Conservation (phyloP, 2,113 vertebrate genomes). For the Pangasianodon hypophthalmus region DNA sequence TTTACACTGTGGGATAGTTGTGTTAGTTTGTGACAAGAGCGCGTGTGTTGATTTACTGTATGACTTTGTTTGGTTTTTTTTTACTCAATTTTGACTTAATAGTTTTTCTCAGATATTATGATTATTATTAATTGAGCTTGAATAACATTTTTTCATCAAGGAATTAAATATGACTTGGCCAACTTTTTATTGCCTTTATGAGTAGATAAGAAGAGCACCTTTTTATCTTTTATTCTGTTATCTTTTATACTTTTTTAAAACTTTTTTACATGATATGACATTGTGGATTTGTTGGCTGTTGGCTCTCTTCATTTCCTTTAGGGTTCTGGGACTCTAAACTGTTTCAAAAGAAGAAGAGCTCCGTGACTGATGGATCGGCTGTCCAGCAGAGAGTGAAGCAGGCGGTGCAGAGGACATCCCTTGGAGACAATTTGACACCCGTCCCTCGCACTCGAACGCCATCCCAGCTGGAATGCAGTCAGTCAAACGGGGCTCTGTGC, state of each 20-base stretch:
- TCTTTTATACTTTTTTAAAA: background rate
- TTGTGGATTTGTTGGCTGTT: background rate
- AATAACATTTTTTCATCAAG: slow-evolving; percentile 4
- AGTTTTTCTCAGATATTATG: background rate
- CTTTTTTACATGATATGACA: too few relatives aligned
- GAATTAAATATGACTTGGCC: background rate
- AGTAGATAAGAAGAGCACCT: background rate
- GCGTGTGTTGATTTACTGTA: background rate
- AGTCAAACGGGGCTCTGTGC: slow-evolving; percentile 89
- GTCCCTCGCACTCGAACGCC: slow-evolving; percentile 83
- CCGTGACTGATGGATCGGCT: slow-evolving; percentile 62
- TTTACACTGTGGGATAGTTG: background rate
- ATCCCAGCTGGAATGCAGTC: slow-evolving; percentile 86
- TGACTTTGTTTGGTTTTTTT: background rate
- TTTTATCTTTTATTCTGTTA: background rate
- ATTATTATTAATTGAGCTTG: background rate
- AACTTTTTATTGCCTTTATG: background rate
- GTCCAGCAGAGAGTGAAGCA: slow-evolving; percentile 60
- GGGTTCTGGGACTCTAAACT: slow-evolving; percentile 86
- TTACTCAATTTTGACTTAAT: slow-evolving; percentile 12
- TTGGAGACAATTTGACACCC: slow-evolving; percentile 73
- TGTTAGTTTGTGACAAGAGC: background rate
- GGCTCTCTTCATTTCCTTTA: background rate
- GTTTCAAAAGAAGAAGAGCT: slow-evolving; percentile 70
- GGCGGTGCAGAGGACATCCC: slow-evolving; percentile 55